Base-by-base conservation (phyloP, 2,113 vertebrate genomes). In the Salvelinus sp. region DNA sequence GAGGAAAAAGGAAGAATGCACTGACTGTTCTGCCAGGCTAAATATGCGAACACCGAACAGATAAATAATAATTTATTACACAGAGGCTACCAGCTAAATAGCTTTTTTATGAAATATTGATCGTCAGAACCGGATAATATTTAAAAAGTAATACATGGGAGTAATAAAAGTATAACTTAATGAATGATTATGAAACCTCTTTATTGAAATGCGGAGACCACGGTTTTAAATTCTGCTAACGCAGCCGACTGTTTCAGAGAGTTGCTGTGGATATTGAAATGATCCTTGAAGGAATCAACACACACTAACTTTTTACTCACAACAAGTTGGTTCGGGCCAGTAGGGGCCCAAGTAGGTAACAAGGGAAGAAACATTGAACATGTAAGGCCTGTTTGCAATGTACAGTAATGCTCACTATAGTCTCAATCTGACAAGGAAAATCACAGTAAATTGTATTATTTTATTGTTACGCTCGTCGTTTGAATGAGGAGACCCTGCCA, bases 61-160 rank as follows among this genome's bases (percentile, higher is more conserved):
- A 62, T 62, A 62, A 23, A 23, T 3, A 62, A 60, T 6, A 1
- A 22, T 60, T 18, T 60, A 60, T 60, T 18, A 60, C 57, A n/a
- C 20, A n/a, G 58, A 62, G 16, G 58, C 58, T 28, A 1, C 23
- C 23, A 18, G 4, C 25, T 30, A 58, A 72, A 72, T 72, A n/a
- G 28, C 28, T 30, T 72, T 14, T 33, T n/a, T 20, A 33, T 5
- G 2, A 20, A 72, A n/a, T 60, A 72, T 72, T 58, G 70, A 72
- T 71, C 23, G 7, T 44, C 58, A 62, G 58, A 62, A 5, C 7
- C 14, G 2, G 48, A 48, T 71, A 23, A 28, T 10, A 71, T 33
- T 28, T 18, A 18, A 72, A 30, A 16, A 72, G 70, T 60, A 54
- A 60, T 72, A 33, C 18, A 57, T 28, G 70, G 38, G 50, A 30